phyloP scores from a whole-genome alignment of 2,797 vertebrate species.

The Emydoidea blandingii region DNA sequence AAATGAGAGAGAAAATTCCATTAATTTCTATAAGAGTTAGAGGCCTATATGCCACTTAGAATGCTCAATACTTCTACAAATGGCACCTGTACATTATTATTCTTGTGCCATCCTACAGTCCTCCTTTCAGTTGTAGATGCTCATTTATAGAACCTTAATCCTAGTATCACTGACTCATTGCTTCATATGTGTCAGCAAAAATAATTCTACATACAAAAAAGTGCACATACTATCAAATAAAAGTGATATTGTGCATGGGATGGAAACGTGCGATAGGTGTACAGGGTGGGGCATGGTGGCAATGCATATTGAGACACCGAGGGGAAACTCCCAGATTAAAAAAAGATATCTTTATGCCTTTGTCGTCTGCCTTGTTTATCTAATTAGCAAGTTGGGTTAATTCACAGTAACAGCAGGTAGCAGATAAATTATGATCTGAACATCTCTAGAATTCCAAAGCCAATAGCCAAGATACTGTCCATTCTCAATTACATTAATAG shows the following conservation, averaged over 20 bases:
- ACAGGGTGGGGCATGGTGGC: neutral
- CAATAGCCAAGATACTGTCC: constrained; percentile 9
- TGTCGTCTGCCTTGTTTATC: neutral
- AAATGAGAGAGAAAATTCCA: neutral
- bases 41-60: neutral
- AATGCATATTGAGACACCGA: neutral
- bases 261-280: neutral
- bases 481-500: constrained; percentile 8
- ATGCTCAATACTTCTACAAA: neutral
- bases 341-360: neutral
- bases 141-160: neutral
- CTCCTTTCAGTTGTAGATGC: neutral
- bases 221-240: neutral
- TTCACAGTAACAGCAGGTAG: constrained; percentile 8
- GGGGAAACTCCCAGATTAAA: neutral
- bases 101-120: neutral
- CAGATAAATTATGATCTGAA: neutral
- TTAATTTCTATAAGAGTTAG: neutral
- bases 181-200: constrained; percentile 3
- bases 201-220: neutral
- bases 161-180: neutral
- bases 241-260: neutral
- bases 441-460: constrained; percentile 13
- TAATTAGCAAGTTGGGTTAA: constrained; percentile 39
- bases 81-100: neutral